Percentiles rank a stretch among this genome's conserved stretches.
Conservation (phyloP, 2,888 invertebrate species). For the Willowsia nigromaculata region DNA sequence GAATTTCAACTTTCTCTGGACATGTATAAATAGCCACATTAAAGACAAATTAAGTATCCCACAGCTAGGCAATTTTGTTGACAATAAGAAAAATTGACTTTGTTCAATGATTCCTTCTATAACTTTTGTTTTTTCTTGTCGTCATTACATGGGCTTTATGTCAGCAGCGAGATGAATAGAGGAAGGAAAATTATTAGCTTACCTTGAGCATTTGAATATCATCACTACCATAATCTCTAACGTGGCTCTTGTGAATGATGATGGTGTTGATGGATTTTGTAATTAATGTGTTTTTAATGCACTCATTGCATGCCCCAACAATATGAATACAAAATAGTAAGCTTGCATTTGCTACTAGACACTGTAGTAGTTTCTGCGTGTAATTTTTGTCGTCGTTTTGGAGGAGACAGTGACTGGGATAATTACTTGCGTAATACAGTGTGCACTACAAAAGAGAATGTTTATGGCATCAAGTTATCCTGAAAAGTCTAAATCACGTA, state of each 20-base stretch:
- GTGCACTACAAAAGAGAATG: neutral
- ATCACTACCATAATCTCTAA: neutral
- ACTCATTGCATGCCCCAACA: constrained; percentile 42
- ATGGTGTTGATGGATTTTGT: constrained; percentile 37
- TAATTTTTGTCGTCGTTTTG: neutral
- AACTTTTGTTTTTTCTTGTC: neutral
- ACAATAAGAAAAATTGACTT: constrained; percentile 9
- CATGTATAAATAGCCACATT: neutral
- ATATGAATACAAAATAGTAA: neutral
- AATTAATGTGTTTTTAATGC: constrained; percentile 55
- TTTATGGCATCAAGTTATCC: neutral
- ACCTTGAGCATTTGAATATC: constrained; percentile 23
- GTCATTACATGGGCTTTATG: neutral
- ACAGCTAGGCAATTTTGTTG: neutral
- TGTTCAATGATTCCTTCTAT: neutral
- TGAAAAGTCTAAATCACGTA: neutral
- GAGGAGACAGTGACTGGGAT: neutral
- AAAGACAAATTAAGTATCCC: neutral
- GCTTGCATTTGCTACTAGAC: neutral
- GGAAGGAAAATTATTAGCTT: constrained; percentile 21
- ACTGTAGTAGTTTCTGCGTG: neutral
- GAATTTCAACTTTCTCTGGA: neutral
- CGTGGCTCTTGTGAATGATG: neutral
- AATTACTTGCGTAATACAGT: constrained; percentile 28
- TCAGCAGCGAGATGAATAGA: constrained; percentile 3